phyloP scores from a whole-genome alignment of 2,888 invertebrate species.

The Tachystola acroxantha region DNA sequence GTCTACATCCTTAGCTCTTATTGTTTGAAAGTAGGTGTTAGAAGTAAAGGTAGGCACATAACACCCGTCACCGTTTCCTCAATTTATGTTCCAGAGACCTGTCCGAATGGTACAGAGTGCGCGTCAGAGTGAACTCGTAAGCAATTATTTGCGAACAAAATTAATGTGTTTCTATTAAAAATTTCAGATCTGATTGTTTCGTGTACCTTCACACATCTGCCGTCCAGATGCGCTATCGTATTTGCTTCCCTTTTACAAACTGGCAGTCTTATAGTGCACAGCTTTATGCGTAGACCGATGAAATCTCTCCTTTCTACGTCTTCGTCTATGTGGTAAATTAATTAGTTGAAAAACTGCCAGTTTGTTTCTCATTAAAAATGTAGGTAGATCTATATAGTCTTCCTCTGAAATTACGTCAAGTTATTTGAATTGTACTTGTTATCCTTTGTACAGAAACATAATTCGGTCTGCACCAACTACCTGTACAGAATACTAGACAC shows the following conservation, averaged over 20 bases:
- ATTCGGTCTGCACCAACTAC: not conserved
- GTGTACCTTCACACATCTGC: constrained; percentile 74
- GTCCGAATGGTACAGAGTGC: constrained; percentile 90
- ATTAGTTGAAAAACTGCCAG: constrained; percentile 50
- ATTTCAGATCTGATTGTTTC: constrained; percentile 68
- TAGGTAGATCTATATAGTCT: constrained; percentile 53
- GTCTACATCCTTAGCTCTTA: constrained; percentile 8
- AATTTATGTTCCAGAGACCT: constrained; percentile 81
- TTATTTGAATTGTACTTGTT: constrained; percentile 7
- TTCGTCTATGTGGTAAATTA: not conserved
- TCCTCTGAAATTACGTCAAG: constrained; percentile 34
- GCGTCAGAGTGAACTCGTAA: constrained; percentile 92
- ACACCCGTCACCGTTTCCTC: constrained; percentile 63
- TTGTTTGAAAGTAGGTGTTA: constrained; percentile 9
- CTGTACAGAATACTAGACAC: not conserved
- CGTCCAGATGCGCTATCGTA: constrained; percentile 70
- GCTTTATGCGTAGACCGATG: no score
- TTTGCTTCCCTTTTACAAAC: constrained; percentile 64
- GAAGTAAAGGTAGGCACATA: constrained; percentile 34
- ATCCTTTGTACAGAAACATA: constrained; percentile 4
- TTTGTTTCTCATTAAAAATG: constrained; percentile 47
- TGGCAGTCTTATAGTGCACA: constrained; percentile 54
- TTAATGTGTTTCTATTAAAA: constrained; percentile 70
- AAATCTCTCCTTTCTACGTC: no score
- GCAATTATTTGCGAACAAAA: constrained; percentile 70